phyloP scores from a whole-genome alignment of 2,113 vertebrate species.

The Amblyopsis rosae region DNA sequence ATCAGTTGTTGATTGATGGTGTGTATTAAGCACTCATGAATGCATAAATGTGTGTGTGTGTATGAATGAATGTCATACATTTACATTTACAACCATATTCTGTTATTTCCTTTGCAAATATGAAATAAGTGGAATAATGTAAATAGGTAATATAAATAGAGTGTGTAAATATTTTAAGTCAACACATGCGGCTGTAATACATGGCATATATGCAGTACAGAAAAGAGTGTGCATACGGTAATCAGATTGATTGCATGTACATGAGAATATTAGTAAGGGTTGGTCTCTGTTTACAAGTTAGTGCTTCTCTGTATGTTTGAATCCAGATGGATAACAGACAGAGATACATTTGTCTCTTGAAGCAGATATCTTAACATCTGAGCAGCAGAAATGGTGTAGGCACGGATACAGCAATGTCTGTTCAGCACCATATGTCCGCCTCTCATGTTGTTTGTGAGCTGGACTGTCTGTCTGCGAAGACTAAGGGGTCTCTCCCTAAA shows the following conservation, averaged over 20 bases:
- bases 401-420: constrained; percentile 13
- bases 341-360: constrained; percentile 4
- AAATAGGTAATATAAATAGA: neutral
- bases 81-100: neutral
- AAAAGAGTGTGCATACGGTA: no score
- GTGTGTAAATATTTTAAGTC: no score
- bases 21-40: neutral
- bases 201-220: no score
- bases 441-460: constrained; percentile 26
- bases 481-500: neutral
- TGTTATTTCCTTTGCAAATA: no score
- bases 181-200: no score
- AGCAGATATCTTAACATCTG: constrained; percentile 1
- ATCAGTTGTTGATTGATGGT: constrained; percentile 37
- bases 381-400: neutral
- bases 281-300: neutral
- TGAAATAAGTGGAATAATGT: neutral
- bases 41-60: constrained; percentile 2
- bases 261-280: neutral
- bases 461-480: neutral
- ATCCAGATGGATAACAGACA: neutral
- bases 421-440: constrained; percentile 22
- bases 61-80: neutral
- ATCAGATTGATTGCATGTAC: no score
- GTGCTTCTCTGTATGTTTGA: neutral